Evolutionary conservation across 2,113 vertebrate genomes (phyloP), one percentile per base, ranked within the genome.

Genomic region (Ptychochromis oligacanthus): DNA sequence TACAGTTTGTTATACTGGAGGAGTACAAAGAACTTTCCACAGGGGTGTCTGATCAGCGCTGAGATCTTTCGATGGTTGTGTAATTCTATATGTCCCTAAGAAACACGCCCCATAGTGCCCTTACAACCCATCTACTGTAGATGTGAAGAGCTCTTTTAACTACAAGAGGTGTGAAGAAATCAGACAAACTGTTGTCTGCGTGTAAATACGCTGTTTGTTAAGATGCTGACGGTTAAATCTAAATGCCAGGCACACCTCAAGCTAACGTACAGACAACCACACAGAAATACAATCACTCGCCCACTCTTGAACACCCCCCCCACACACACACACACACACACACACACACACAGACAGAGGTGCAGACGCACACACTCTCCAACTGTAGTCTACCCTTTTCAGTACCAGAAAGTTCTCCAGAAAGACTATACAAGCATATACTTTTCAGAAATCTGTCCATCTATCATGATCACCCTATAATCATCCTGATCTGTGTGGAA

Each of bases 231-330:
- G 77, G 92, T 93, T 94, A 85, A 65, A 46, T 59, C 57, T 87
- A 91, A 93, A 95, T 92, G 94, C 91, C 92, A 95, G 70, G 67
- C 72, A 54, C 87, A 92, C 84, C 81, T 89, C 83, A 67, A 80
- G 74, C 26, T 86, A 88, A 90, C 80, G 65, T 80, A 60, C 82
- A 72, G 14, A 36, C 43, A 79, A 61, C 17, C 85, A 77, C 65
- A 70, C 46, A 72, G 60, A 61, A 84, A 83, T 72, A 77, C 62
- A 26, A 52, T 62, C 43, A 40, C 24, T 62, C 36, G 12, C 60
- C 78, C 70, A 80, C 83, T 72, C 38, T 22, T 77, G 43, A 24
- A 11, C n/a, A 65, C 61, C 61, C 24, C 49, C n/a, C 55, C 61
- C 24, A 46, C 24, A 78, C 72, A n/a, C 52, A n/a, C 52, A 28